Evolutionary conservation across 1,140 invertebrate species (phyloP), one percentile per base, ranked within the genome.

Genomic region (Tachypleus tridentatus): DNA sequence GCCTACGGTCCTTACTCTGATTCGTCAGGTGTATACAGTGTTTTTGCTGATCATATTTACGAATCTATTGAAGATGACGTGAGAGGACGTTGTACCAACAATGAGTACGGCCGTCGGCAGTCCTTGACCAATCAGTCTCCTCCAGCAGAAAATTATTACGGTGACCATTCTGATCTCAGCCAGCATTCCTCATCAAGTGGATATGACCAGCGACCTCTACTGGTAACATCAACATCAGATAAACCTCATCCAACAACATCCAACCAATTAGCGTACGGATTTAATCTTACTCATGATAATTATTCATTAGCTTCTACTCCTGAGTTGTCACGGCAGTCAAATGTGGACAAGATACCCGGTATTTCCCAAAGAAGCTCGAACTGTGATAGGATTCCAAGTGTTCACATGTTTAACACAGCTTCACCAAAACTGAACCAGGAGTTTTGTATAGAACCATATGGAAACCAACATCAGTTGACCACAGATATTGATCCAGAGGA

Each of bases 21-120:
- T 29, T 29, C 29, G 0, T 29, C 29, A 29, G 29, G 29, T 29
- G 29, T 29, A 29, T 29, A 29, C 29, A 29, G 29, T 29, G 29
- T 65, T 62, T 59, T 47, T 63, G 54, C 56, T 54, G 69, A 70
- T 67, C 69, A 70, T 47, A 70, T 70, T 51, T 70, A 70, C 65
- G 69, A 70, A 66, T 63, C 69, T 11, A 70, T 70, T 61, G 69
- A 69, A 62, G 69, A 70, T 58, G 68, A 69, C 60, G 51, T 60
- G 47, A 29, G 29, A 29, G 29, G 29, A 29, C 29, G 29, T 29
- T 29, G 29, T 29, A 29, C 29, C 29, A 29, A 29, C 29, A 29
- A 29, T 29, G 29, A 29, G 29, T 29, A 29, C 2, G 29, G 29
- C 29, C 29, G 29, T 0, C 29, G 29, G 29, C 64, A 58, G 11